Conservation (phyloP, 2,797 vertebrate species). For the Enteromius unitaeniatus region DNA sequence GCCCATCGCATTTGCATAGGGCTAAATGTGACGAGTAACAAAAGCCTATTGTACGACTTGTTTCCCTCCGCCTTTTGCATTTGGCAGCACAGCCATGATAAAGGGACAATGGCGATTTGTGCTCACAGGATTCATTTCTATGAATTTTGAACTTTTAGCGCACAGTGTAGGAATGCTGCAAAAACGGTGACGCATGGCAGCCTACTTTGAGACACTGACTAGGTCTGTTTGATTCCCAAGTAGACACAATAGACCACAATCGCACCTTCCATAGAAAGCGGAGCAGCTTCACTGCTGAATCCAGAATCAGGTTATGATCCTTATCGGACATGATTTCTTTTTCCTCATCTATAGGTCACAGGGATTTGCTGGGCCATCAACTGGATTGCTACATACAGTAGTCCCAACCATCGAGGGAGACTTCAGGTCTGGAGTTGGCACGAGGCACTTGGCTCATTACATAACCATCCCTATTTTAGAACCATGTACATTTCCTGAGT, state of each 20-base stretch:
- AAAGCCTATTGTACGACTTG: constrained; percentile 44
- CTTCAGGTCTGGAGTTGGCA: constrained; percentile 54
- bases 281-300: constrained; percentile 32
- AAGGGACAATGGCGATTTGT: constrained; percentile 51
- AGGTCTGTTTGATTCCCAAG: background rate
- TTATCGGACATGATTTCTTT: constrained; percentile 48
- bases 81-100: constrained; percentile 32
- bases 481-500: constrained; percentile 76
- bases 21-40: constrained; percentile 47
- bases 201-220: background rate
- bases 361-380: background rate
- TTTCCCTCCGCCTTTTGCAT: constrained; percentile 42
- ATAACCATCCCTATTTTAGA: constrained; percentile 79
- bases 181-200: background rate
- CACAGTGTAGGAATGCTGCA: background rate
- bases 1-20: constrained; percentile 50
- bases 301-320: constrained; percentile 10
- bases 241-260: background rate
- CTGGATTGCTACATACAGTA: constrained; percentile 9
- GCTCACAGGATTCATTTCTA: constrained; percentile 21
- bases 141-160: background rate
- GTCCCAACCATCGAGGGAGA: constrained; percentile 43
- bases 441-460: constrained; percentile 67
- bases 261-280: background rate
- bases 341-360: constrained; percentile 34